Evolutionary conservation across 2,797 vertebrate genomes (phyloP), one percentile per base, ranked within the genome.

Genomic region (Cryptoblepharus egeriae): DNA sequence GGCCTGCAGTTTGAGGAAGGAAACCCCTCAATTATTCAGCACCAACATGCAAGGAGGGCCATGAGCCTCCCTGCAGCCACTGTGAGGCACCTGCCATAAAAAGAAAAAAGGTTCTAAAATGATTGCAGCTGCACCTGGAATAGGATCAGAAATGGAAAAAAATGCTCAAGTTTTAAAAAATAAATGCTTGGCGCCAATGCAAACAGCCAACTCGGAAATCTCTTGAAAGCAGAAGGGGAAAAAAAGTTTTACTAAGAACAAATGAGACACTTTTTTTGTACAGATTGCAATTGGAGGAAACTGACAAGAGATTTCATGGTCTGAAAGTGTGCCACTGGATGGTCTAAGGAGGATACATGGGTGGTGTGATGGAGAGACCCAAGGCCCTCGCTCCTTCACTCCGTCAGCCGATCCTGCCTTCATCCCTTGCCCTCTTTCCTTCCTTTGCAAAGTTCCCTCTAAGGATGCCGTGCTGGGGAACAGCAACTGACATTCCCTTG

Each of bases 101-200:
- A 12, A 55, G 16, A 3, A 55, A 55, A n/a, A n/a, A n/a, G n/a
- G n/a, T n/a, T n/a, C n/a, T n/a, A 55, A 11, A 76, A 87, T 79
- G 84, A 92, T 90, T 85, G 83, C 20, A 82, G 10, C 22, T 7
- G 39, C 86, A 89, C 18, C 55, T 32, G 58, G 52, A 85, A 82
- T 77, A 75, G 84, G 83, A 74, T 24, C 45, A 79, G 79, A 83
- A 82, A 45, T 80, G 63, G 55, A 15, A 3, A 3, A 55, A 3
- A 55, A 3, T 89, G 49, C 76, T 45, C 49, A 71, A 82, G 82
- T 81, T 79, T 90, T 88, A 82, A 5, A 88, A 88, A 64, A 63
- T 12, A n/a, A 63, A 79, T 81, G 79, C 32, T 81, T 89, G 72
- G 84, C 83, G 90, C 74, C 73, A 76, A 84, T 71, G 77, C 26